Conservation (phyloP, 2,797 vertebrate genomes). For the Rhinophrynus dorsalis region DNA sequence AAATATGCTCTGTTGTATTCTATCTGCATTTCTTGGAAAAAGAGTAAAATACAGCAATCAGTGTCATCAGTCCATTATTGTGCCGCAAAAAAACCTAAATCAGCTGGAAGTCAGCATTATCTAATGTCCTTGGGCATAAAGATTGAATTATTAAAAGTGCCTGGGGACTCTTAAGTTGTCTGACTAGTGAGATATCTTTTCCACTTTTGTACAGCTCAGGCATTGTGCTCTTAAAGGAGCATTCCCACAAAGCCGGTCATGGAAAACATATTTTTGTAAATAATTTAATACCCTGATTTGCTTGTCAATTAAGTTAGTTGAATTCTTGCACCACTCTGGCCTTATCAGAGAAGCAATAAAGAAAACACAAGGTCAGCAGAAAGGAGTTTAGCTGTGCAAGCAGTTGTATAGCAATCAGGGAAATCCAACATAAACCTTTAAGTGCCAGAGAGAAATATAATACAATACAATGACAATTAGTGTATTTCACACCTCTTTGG, state of each 20-base stretch:
- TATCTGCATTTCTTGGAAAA: not conserved
- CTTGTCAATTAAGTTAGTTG: no score
- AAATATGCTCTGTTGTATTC: no score
- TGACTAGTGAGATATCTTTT: constrained; percentile 7
- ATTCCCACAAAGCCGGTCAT: not conserved
- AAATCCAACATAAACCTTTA: no score
- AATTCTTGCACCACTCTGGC: no score
- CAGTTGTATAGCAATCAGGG: no score
- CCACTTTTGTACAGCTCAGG: not conserved
- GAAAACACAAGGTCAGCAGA: no score
- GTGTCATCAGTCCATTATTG: not conserved
- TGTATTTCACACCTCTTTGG: no score
- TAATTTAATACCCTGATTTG: constrained; percentile 19
- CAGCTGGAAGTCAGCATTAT: constrained; percentile 10
- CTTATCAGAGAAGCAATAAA: no score
- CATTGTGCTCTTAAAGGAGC: constrained; percentile 21
- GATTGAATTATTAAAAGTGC: constrained; percentile 26
- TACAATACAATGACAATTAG: no score
- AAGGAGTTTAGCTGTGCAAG: no score
- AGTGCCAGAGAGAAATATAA: no score
- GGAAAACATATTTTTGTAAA: constrained; percentile 4
- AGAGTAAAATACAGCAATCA: not conserved
- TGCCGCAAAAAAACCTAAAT: constrained; percentile 1
- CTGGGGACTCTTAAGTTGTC: constrained; percentile 18
- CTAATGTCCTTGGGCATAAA: constrained; percentile 16